These are phyloP conservation scores for Myrmophylax atrothorax DNA, from an alignment of 2,113 vertebrate species.

Conservation along the genomic window DNA sequence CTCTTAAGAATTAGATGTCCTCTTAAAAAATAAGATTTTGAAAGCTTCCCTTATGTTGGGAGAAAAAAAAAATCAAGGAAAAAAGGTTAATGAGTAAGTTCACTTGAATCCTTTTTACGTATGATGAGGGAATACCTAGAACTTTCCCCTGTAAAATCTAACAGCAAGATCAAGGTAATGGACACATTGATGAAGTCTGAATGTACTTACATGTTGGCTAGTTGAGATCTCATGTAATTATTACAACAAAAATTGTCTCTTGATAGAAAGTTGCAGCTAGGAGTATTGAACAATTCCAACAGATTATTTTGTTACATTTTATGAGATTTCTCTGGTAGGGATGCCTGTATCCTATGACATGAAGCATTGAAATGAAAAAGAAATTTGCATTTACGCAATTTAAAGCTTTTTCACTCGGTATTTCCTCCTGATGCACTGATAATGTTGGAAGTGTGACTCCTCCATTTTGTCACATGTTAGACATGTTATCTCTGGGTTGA, in stretches of 20 bases:
- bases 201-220: neutral
- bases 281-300: neutral
- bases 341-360: neutral
- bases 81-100: neutral
- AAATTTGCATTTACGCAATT: neutral
- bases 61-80: neutral
- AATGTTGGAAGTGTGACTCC: neutral
- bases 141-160: neutral
- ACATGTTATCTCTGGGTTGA: neutral
- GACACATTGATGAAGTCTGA: neutral
- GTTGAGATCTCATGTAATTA: neutral
- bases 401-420: neutral
- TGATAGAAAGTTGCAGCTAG: neutral
- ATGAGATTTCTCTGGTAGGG: neutral
- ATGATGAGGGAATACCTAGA: neutral
- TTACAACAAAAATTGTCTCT: neutral
- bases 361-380: neutral
- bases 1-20: neutral
- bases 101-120: neutral
- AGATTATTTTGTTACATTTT: neutral
- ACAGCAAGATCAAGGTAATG: neutral
- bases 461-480: neutral
- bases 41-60: neutral
- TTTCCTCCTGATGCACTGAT: neutral
- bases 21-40: neutral